Evolutionary conservation across 2,797 vertebrate genomes (phyloP).

Genomic region (Odontamblyopus lacepedii): DNA sequence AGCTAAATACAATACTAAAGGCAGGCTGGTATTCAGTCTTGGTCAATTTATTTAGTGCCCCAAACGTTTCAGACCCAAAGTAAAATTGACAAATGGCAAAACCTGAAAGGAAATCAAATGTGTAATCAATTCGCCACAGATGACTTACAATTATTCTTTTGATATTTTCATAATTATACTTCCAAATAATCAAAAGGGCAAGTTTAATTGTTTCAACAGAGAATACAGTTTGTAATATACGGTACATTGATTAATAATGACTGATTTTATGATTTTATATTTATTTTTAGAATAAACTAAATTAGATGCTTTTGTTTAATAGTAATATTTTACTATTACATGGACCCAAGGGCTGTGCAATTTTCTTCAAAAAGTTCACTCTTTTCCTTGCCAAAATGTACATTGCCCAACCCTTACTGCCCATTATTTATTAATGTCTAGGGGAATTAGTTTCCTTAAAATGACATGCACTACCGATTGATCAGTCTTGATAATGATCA

Average conservation of each 20-base stretch:
- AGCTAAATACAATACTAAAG: slow-evolving; percentile 18
- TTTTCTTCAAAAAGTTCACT: neutral
- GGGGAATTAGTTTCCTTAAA: slow-evolving; percentile 52
- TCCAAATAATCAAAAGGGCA: neutral
- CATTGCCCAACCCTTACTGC: slow-evolving; percentile 7
- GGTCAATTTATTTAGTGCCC: slow-evolving; percentile 23
- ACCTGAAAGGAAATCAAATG: slow-evolving; percentile 21
- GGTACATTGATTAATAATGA: neutral
- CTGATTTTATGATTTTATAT: neutral
- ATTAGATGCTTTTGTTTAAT: neutral
- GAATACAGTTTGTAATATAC: slow-evolving; percentile 8
- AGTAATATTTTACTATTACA: slow-evolving; percentile 15
- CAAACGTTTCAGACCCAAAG: slow-evolving; percentile 26
- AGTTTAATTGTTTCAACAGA: slow-evolving; percentile 30
- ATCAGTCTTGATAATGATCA: slow-evolving; percentile 44
- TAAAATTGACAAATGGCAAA: slow-evolving; percentile 26
- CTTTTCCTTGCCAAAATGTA: neutral
- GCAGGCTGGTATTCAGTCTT: slow-evolving; percentile 16
- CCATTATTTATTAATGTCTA: slow-evolving; percentile 35
- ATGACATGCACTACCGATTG: slow-evolving; percentile 29
- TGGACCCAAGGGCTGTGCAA: slow-evolving; percentile 5
- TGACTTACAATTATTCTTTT: slow-evolving; percentile 25
- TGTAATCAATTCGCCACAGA: slow-evolving; percentile 35
- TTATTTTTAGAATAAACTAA: neutral
- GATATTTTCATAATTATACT: slow-evolving; percentile 1